phyloP scores from a whole-genome alignment of 2,797 vertebrate species.

The Scolopax rusticola region DNA sequence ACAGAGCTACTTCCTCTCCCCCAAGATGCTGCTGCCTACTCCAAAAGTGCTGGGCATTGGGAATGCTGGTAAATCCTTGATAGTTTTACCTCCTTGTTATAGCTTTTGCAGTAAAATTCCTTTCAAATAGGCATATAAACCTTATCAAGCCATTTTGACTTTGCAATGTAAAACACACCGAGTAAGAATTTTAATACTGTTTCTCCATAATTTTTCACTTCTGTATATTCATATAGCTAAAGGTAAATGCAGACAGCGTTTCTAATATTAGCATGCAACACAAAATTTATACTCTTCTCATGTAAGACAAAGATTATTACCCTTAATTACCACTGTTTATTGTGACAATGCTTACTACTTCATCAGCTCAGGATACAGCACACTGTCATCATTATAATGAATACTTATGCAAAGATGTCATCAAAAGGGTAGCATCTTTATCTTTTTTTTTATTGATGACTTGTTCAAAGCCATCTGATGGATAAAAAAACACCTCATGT shows the following conservation, averaged over 20 bases:
- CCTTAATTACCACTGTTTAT: not conserved
- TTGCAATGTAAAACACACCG: not conserved
- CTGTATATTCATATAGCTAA: not conserved
- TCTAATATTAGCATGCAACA: not conserved
- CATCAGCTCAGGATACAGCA: not conserved
- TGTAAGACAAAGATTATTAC: not conserved
- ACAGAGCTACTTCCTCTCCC: not conserved
- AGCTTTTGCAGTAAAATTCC: not conserved
- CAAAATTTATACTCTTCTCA: not conserved
- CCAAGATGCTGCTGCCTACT: not conserved
- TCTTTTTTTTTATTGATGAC: not conserved
- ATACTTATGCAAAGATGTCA: not conserved
- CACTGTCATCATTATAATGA: not conserved
- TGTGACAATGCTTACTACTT: not conserved
- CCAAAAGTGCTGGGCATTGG: not conserved
- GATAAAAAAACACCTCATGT: not conserved
- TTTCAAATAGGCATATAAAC: not conserved
- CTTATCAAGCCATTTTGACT: not conserved
- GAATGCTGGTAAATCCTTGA: not conserved
- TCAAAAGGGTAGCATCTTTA: not conserved
- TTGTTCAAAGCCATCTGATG: not conserved
- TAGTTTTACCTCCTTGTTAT: not conserved
- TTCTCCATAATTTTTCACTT: not conserved
- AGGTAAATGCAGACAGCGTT: not conserved
- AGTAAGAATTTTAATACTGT: not conserved